phyloP scores from a whole-genome alignment of 2,113 vertebrate genomes.

The Tamias sibiricus region DNA sequence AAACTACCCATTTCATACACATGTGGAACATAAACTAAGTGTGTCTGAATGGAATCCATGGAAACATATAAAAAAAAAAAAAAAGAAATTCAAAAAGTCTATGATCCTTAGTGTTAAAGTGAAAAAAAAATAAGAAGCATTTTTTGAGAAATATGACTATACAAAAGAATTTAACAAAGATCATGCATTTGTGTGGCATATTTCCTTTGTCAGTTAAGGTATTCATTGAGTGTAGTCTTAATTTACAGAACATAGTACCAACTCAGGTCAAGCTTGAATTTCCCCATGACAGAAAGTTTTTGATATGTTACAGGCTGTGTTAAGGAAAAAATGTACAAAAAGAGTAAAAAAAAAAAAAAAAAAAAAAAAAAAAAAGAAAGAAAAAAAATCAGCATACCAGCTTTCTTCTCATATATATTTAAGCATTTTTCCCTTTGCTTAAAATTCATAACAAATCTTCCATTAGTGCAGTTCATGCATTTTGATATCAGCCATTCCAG shows the following conservation, averaged over 20 bases:
- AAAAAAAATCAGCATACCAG: not conserved
- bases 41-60: not conserved
- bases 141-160: not conserved
- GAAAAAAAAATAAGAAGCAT: not conserved
- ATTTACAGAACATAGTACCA: not conserved
- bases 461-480: not conserved
- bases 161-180: not conserved
- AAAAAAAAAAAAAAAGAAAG: no score
- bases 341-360: no score
- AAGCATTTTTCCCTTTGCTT: not conserved
- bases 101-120: not conserved
- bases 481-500: not conserved
- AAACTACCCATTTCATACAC: not conserved
- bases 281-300: not conserved
- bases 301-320: not conserved
- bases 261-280: not conserved
- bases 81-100: not conserved
- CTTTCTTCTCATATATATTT: not conserved
- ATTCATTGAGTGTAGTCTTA: not conserved
- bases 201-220: not conserved
- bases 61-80: not conserved
- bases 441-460: slow-evolving; percentile 15
- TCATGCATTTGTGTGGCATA: not conserved
- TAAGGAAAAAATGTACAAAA: not conserved
- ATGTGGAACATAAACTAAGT: not conserved